Evolutionary conservation across 2,113 vertebrate genomes (phyloP), one percentile per base, ranked within the genome.

Genomic region (Gymnorhina tibicen): DNA sequence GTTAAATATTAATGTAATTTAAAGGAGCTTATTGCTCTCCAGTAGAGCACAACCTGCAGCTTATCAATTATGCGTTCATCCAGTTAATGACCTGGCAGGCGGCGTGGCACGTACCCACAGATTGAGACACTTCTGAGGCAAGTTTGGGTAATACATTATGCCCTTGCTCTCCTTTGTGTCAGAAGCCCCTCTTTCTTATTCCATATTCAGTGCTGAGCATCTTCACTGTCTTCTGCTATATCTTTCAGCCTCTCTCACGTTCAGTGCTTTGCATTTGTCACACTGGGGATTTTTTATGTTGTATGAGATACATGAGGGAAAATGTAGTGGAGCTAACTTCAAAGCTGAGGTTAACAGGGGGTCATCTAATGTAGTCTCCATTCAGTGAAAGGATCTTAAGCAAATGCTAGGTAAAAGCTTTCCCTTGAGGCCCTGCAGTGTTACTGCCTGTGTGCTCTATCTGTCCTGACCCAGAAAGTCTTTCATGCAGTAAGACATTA

Each of bases 1-100:
- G 42, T 94, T 92, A 96, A 96, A 94, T 96, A 97, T 96, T 96
- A 91, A 96, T 96, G 69, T 33, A 7, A 90, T 83, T 93, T 93
- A 78, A 84, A 92, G 79, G 75, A 90, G 46, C 76, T 93, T 78
- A 84, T 95, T 95, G 90, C 90, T 96, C 56, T 93, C 52, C 56
- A 88, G 63, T 70, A 91, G 90, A 94, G 79, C 3, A 0, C 90
- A 91, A 64, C 87, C 75, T 94, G 60, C 79, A 75, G 35, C 85
- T 90, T 90, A 84, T 84, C 90, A 94, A 84, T 94, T 95, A 93
- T 95, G 88, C 53, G 90, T 88, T 95, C 93, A 95, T 92, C 68
- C 64, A 19, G 20, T 47, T 96, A 94, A 91, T 72, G 88, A 94
- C 47, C 76, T 84, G 72, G 41, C 90, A 94, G 88, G 47, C 0